A percentile compares a stretch with the other conserved stretches of the same genome.
Evolutionary conservation across 2,888 invertebrate genomes (phyloP).

Genomic region (Ischnus inquisitorius): DNA sequence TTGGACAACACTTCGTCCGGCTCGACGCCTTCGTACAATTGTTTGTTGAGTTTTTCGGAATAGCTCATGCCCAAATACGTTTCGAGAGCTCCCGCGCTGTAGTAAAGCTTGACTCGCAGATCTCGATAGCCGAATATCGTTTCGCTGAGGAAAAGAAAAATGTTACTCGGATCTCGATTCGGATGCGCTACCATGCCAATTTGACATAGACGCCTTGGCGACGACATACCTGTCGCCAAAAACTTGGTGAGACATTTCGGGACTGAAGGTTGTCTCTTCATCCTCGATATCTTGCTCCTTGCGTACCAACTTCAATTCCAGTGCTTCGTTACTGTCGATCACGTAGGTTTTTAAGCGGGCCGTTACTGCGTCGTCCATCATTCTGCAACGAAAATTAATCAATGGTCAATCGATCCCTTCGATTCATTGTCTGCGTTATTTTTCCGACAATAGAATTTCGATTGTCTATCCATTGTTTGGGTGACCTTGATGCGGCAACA

Average conservation of each 20-base stretch:
- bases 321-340: constrained; percentile 85
- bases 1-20: constrained; percentile 92
- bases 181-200: neutral
- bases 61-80: constrained; percentile 93
- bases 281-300: constrained; percentile 89
- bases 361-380: constrained; percentile 80
- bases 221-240: constrained; percentile 91
- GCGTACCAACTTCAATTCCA: constrained; percentile 88
- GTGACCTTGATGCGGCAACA: constrained; percentile 41
- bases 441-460: neutral
- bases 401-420: neutral
- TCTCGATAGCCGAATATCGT: constrained; percentile 97
- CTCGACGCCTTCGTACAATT: constrained; percentile 87
- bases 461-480: constrained; percentile 2
- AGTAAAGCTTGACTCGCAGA: constrained; percentile 92
- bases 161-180: neutral
- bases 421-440: neutral
- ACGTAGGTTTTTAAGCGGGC: constrained; percentile 83
- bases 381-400: constrained; percentile 58
- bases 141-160: constrained; percentile 87
- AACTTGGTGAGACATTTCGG: constrained; percentile 97
- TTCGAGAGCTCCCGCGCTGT: constrained; percentile 92
- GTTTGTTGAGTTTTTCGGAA: constrained; percentile 89
- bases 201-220: neutral
- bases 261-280: constrained; percentile 89